Conservation (phyloP, 1,140 invertebrate genomes). For the Temnothorax curvispinosus region DNA sequence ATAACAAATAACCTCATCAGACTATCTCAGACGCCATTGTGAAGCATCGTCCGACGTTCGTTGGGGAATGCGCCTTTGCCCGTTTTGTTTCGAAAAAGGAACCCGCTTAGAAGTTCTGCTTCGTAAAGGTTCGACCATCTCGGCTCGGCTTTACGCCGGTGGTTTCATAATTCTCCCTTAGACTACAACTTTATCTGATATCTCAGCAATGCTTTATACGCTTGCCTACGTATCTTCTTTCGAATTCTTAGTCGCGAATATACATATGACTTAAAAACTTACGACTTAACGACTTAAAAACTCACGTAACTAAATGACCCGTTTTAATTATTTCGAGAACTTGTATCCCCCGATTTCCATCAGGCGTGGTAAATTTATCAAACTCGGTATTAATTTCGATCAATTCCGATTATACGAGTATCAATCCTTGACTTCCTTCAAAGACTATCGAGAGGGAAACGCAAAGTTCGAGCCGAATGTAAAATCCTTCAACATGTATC, state of each 20-base stretch:
- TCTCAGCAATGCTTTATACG: background rate
- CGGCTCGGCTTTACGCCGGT: background rate
- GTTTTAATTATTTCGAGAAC: background rate
- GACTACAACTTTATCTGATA: slow-evolving; percentile 47
- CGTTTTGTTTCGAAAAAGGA: slow-evolving; percentile 56
- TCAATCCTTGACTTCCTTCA: background rate
- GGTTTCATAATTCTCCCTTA: slow-evolving; percentile 62
- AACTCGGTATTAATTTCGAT: background rate
- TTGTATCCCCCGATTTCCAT: background rate
- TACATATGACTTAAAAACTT: background rate
- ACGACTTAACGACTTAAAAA: background rate
- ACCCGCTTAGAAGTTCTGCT: slow-evolving; percentile 55
- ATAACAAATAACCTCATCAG: slow-evolving; percentile 81
- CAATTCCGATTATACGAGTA: too few relatives aligned
- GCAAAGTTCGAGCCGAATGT: too few relatives aligned
- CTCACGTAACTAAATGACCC: background rate
- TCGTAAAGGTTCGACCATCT: slow-evolving; percentile 30
- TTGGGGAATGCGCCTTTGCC: slow-evolving; percentile 66
- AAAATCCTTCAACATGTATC: background rate
- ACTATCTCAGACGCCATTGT: slow-evolving; percentile 77
- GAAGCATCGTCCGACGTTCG: slow-evolving; percentile 68
- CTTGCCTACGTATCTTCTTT: background rate
- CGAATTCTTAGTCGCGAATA: background rate
- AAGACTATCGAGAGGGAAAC: background rate
- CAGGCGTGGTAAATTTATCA: background rate